A percentile compares a stretch with the other conserved stretches of the same genome.
Conservation (phyloP, 2,888 invertebrate genomes). For the Deroplatys truncata region DNA sequence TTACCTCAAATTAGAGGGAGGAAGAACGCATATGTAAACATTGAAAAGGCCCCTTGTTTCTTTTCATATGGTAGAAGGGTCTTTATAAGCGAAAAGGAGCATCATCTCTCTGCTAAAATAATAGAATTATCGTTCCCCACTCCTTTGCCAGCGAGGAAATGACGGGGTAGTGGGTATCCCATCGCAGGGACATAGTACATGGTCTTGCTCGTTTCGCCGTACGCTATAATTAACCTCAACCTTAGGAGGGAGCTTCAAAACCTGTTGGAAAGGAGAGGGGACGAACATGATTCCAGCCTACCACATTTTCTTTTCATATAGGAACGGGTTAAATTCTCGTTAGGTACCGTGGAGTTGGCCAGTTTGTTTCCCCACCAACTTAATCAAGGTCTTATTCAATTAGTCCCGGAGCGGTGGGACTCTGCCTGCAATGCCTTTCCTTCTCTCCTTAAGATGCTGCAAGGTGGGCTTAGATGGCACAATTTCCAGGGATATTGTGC, state of each 20-base stretch:
- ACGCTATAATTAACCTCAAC: slow-evolving; percentile 25
- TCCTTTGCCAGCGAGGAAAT: background rate
- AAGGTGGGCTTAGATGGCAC: background rate
- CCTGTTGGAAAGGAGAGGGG: background rate
- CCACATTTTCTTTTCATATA: background rate
- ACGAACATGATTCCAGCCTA: background rate
- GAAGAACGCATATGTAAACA: slow-evolving; percentile 26
- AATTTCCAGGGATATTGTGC: background rate
- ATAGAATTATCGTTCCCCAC: slow-evolving; percentile 27
- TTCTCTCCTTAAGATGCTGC: background rate
- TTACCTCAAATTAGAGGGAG: slow-evolving; percentile 27
- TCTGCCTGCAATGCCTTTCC: background rate
- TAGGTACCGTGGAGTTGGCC: background rate
- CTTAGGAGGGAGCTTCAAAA: slow-evolving; percentile 7
- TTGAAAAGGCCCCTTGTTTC: slow-evolving; percentile 21
- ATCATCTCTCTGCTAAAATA: slow-evolving; percentile 24
- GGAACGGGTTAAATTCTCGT: background rate
- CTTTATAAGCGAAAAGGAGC: slow-evolving; percentile 4
- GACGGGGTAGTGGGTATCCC: slow-evolving; percentile 18
- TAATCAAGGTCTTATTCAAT: background rate
- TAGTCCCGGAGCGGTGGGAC: background rate
- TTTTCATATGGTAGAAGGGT: background rate
- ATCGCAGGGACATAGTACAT: background rate
- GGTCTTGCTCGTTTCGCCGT: slow-evolving; percentile 2
- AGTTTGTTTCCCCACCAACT: background rate